phyloP scores from a whole-genome alignment of 2,797 vertebrate genomes.

The Sternotherus odoratus region DNA sequence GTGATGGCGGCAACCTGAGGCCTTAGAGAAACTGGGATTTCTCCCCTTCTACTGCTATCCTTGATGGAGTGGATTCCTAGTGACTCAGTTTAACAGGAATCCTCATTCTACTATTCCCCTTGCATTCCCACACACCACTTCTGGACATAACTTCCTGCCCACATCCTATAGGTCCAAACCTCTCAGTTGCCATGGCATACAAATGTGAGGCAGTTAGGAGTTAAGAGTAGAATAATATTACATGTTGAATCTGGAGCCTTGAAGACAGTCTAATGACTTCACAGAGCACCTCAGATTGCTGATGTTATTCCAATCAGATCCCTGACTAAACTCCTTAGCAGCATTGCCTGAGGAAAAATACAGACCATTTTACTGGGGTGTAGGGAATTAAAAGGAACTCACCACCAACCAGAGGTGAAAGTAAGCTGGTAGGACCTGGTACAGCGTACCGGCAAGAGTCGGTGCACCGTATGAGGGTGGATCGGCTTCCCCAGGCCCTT shows the following conservation, averaged over 20 bases:
- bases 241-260: not conserved
- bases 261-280: not conserved
- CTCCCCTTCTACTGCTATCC: not conserved
- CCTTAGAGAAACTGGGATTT: not conserved
- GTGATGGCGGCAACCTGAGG: not conserved
- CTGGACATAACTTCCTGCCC: not conserved
- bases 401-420: not conserved
- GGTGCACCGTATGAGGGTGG: no score
- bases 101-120: not conserved
- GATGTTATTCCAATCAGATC: not conserved
- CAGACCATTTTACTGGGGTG: not conserved
- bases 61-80: not conserved
- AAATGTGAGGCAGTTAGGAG: not conserved
- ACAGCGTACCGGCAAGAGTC: no score
- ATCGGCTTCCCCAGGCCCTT: no score
- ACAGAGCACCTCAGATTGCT: not conserved
- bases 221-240: not conserved
- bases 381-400: not conserved
- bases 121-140: not conserved
- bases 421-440: no score
- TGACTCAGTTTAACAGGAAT: not conserved
- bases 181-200: not conserved
- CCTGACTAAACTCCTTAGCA: not conserved
- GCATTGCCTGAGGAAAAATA: not conserved
- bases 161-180: not conserved